A percentile compares a stretch with the other conserved stretches of the same genome.
These are phyloP conservation scores for Polypterus senegalus DNA, from an alignment of 2,113 vertebrate genomes.

Conservation along the genomic window DNA sequence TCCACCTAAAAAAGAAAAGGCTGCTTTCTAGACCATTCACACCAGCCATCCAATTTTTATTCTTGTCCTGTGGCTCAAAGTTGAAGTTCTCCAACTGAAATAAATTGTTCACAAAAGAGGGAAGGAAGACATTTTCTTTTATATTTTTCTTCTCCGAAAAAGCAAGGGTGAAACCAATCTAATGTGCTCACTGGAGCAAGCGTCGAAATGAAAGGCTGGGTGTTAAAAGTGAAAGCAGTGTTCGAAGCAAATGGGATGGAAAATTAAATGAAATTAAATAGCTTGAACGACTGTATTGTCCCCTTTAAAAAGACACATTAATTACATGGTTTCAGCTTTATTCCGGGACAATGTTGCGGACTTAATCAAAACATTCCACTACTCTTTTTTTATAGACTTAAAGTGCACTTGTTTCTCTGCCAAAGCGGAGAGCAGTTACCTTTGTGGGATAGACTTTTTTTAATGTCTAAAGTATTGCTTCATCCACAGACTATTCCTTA, in stretches of 20 bases:
- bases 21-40: conserved; percentile 62
- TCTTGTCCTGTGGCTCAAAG: conserved; percentile 67
- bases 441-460: no score
- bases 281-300: conserved; percentile 88
- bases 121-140: conserved; percentile 76
- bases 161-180: conserved; percentile 72
- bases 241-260: conserved; percentile 95
- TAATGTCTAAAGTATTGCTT: no score
- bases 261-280: conserved; percentile 99
- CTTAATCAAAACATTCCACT: conserved; percentile 81
- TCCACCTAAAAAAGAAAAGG: conserved; percentile 61
- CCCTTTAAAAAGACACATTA: conserved; percentile 91
- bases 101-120: conserved; percentile 69
- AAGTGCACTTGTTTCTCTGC: conserved; percentile 34
- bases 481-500: conserved; percentile 35
- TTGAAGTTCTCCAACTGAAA: conserved; percentile 72
- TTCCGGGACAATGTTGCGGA: conserved; percentile 78
- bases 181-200: conserved; percentile 74
- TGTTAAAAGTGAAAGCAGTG: conserved; percentile 79
- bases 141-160: conserved; percentile 59
- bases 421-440: no score
- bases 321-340: conserved; percentile 92
- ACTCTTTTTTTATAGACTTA: conserved; percentile 59
- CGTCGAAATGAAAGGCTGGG: conserved; percentile 67
- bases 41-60: conserved; percentile 67